A percentile compares a stretch with the other conserved stretches of the same genome.
Evolutionary conservation across 1,140 invertebrate genomes (phyloP).

Genomic region (Phenacoccus solenopsis): DNA sequence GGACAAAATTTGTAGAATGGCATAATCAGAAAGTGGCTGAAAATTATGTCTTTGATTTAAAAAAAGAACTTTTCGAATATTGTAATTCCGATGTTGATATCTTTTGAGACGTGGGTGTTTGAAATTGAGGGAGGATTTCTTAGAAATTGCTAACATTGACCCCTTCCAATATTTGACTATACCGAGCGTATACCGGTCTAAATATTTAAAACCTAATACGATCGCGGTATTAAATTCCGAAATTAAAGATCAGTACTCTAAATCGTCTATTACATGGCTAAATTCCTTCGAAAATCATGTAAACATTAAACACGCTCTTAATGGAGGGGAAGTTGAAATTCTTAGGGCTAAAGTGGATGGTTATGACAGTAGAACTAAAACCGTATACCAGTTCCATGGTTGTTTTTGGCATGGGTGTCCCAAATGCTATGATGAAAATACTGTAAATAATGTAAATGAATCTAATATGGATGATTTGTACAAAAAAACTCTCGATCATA

Average conservation of each 20-base stretch:
- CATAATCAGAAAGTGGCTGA: slow-evolving; percentile 14
- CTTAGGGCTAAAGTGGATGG: slow-evolving; percentile 15
- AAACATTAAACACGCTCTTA: slow-evolving; percentile 4
- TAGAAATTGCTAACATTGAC: slow-evolving; percentile 12
- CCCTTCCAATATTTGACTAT: slow-evolving; percentile 14
- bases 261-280: slow-evolving; percentile 12
- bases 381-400: slow-evolving; percentile 14
- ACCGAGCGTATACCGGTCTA: not conserved
- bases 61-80: slow-evolving; percentile 19
- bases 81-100: slow-evolving; percentile 22
- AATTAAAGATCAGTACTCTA: slow-evolving; percentile 2
- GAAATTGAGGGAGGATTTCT: slow-evolving; percentile 15
- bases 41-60: slow-evolving; percentile 20
- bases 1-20: slow-evolving; percentile 19
- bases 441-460: slow-evolving; percentile 8
- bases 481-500: slow-evolving; percentile 10
- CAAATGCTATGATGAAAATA: slow-evolving; percentile 8
- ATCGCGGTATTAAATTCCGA: slow-evolving; percentile 1
- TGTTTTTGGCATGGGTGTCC: slow-evolving; percentile 19
- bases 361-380: slow-evolving; percentile 15
- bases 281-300: not conserved
- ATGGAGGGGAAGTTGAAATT: slow-evolving; percentile 9
- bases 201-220: slow-evolving; percentile 3
- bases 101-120: slow-evolving; percentile 19
- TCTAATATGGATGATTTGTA: slow-evolving; percentile 7